Evolutionary conservation across 92 coral and sea anemone species (phyloP).

Genomic region (Actinernus sp.): DNA sequence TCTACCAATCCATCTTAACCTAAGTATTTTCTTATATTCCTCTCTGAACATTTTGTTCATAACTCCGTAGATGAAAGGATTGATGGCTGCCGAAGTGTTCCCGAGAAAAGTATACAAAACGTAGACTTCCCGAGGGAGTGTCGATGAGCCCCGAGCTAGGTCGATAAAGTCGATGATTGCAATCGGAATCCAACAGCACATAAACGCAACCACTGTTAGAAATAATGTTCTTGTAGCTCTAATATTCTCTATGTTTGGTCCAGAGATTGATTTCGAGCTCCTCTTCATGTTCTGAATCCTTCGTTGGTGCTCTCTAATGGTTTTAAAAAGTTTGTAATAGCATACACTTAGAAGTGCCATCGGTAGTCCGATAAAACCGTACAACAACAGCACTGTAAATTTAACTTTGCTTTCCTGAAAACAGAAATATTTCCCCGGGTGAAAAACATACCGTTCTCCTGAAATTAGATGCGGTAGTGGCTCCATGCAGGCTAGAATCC

Average conservation of each 20-base stretch:
- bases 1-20: no score
- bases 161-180: slow-evolving; percentile 49
- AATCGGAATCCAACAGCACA: slow-evolving; percentile 50
- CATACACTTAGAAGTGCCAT: slow-evolving; percentile 36
- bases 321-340: slow-evolving; percentile 55
- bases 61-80: slow-evolving; percentile 48
- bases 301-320: slow-evolving; percentile 45
- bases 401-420: slow-evolving; percentile 59
- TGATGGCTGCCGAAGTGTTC: slow-evolving; percentile 25
- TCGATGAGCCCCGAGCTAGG: slow-evolving; percentile 33
- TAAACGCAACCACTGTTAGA: slow-evolving; percentile 51
- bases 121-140: slow-evolving; percentile 61
- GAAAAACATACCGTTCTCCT: slow-evolving; percentile 61
- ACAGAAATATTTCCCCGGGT: slow-evolving; percentile 74
- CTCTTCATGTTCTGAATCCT: background rate
- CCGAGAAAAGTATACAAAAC: slow-evolving; percentile 53
- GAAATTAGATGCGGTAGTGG: slow-evolving; percentile 70
- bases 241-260: slow-evolving; percentile 42
- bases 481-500: slow-evolving; percentile 61
- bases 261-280: background rate
- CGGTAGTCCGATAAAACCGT: slow-evolving; percentile 47
- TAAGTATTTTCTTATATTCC: slow-evolving; percentile 35
- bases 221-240: slow-evolving; percentile 52
- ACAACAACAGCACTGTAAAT: slow-evolving; percentile 30
- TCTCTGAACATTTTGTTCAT: slow-evolving; percentile 37